Percentiles rank a stretch among this genome's conserved stretches.
Conservation (phyloP, 2,797 vertebrate genomes). For the Sylvilagus floridanus region DNA sequence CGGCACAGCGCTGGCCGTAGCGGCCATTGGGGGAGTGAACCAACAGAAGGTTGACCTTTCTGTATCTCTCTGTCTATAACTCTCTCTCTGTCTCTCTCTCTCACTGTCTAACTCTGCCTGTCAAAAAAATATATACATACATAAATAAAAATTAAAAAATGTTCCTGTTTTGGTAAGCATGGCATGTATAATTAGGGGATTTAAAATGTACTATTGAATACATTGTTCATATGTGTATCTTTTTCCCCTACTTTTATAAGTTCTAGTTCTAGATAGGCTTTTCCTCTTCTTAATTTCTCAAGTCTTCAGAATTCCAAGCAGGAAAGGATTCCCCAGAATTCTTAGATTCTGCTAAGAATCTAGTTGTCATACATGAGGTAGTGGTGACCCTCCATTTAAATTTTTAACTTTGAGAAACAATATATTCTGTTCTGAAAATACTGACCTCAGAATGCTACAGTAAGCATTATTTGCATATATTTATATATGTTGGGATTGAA, state of each 20-base stretch:
- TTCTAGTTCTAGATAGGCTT: background rate
- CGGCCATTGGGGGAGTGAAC: too few species aligned
- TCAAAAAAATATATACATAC: too few species aligned
- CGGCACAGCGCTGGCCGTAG: too few species aligned
- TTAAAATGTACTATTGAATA: background rate
- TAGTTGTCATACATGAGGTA: background rate
- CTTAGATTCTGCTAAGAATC: background rate
- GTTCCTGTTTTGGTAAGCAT: background rate
- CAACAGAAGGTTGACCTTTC: too few species aligned
- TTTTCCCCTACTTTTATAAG: background rate
- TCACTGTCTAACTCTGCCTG: too few species aligned
- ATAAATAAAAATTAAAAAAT: background rate
- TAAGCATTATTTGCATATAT: background rate
- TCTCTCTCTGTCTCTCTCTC: too few species aligned
- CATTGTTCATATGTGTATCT: background rate
- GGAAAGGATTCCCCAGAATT: background rate
- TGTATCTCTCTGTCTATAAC: too few species aligned
- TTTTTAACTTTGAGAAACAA: background rate
- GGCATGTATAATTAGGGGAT: background rate
- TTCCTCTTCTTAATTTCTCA: background rate
- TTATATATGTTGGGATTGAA: background rate
- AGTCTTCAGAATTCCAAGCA: background rate
- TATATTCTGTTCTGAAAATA: background rate
- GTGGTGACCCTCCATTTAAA: background rate
- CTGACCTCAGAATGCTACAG: background rate